Base-by-base conservation (phyloP, 2,888 invertebrate species). In the Disparrhopalites patrizii region DNA sequence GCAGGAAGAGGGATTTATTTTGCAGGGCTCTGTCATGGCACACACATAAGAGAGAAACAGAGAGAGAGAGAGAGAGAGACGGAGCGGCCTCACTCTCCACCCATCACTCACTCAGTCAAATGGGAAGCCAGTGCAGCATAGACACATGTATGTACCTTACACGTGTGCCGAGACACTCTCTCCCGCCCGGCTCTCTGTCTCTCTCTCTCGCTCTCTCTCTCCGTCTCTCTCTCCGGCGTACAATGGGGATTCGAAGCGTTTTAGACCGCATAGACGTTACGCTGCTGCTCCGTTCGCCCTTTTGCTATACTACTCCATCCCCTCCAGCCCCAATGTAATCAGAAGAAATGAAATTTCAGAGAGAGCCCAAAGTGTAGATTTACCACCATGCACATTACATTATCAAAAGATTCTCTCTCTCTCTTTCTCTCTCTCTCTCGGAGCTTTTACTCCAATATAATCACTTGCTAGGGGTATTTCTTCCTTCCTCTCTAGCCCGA, bases 341-440 rank as follows among this genome's bases (percentile, higher is more conserved):
- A 72, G 72, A 66, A 70, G 72, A 70, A 72, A 72, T 72, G 72
- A 72, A 72, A 70, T 72, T 72, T 70, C 68, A 67, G 67, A 67
- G 67, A 64, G 67, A 67, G 50, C 60, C 61, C 15, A 57, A 57
- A 61, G 61, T 61, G 54, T 62, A 62, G 55, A 62, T 62, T 62
- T 62, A 62, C 65, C 68, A 65, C 68, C 65, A 64, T 64, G 60
- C 64, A 65, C 68, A 64, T 68, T 68, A 68, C 68, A 68, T 68
- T 68, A 68, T 67, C 67, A 63, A 57, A 55, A 55, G 54, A 43
- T 43, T 52, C 25, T 25, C 3, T 57, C 18, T n/a, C 15, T 40
- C 40, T 40, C 4, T 54, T 13, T 4, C n/a, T 54, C 30, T 54
- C 23, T 20, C 3, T 38, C 18, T 15, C 5, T 43, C n/a, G 20